phyloP scores from a whole-genome alignment of 2,113 vertebrate species.

The Thermophis baileyi region DNA sequence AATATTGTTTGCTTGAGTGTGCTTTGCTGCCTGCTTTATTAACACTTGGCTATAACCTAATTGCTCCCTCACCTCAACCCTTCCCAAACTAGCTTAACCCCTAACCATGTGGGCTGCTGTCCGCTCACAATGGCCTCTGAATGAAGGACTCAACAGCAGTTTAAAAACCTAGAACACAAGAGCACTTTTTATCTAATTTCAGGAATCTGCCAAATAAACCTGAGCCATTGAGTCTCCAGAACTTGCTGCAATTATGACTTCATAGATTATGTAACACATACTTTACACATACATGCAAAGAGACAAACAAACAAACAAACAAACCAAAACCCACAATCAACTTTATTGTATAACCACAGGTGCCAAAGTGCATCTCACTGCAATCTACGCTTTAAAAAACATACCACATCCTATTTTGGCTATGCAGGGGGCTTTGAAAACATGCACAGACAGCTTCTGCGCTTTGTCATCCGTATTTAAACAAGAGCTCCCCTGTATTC shows the following conservation, averaged over 20 bases:
- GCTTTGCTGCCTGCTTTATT: conserved; percentile 74
- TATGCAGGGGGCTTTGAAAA: conserved; percentile 84
- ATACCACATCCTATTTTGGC: conserved; percentile 77
- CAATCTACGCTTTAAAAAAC: conserved; percentile 72
- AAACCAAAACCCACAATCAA: conserved; percentile 43
- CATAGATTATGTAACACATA: conserved; percentile 73
- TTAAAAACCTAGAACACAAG: conserved; percentile 82
- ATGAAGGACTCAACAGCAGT: conserved; percentile 70
- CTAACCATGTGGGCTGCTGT: conserved; percentile 56
- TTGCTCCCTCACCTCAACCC: conserved; percentile 7
- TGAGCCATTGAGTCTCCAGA: conserved; percentile 85
- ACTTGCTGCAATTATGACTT: conserved; percentile 84
- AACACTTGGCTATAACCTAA: conserved; percentile 71
- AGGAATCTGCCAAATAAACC: conserved; percentile 88
- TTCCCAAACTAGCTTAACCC: conserved; percentile 44
- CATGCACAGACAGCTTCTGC: conserved; percentile 89
- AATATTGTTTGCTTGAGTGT: conserved; percentile 64
- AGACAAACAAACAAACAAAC: background rate
- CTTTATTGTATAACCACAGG: conserved; percentile 77
- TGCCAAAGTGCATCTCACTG: conserved; percentile 79
- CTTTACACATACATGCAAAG: background rate
- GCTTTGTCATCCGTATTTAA: conserved; percentile 96
- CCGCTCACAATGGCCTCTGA: conserved; percentile 59
- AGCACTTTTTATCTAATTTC: conserved; percentile 89
- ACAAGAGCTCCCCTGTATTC: conserved; percentile 99